Conservation (phyloP, 2,113 vertebrate species). For the Penelope pileata region DNA sequence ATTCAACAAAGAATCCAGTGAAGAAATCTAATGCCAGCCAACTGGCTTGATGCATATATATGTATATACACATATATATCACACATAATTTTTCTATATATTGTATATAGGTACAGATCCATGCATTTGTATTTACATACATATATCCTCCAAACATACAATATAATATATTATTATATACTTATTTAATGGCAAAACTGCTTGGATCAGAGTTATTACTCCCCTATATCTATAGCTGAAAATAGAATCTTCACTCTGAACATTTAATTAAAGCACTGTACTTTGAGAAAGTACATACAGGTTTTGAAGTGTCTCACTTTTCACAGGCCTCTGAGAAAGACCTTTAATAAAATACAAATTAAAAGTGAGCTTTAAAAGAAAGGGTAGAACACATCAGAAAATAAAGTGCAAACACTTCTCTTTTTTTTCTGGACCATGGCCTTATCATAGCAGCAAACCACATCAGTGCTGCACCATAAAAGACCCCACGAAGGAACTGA, state of each 20-base stretch:
- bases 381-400: background rate
- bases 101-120: background rate
- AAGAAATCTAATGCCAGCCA: background rate
- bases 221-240: background rate
- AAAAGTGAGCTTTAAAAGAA: background rate
- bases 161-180: background rate
- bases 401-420: background rate
- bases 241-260: background rate
- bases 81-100: background rate
- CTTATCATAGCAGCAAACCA: background rate
- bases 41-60: background rate
- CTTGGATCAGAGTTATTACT: background rate
- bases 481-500: background rate
- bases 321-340: background rate
- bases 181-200: background rate
- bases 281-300: background rate
- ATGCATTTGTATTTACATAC: background rate
- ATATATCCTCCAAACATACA: background rate
- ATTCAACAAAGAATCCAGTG: background rate
- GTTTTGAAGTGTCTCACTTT: background rate
- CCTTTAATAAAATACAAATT: background rate
- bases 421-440: background rate
- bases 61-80: background rate
- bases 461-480: background rate
- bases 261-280: background rate